Evolutionary conservation across 1,140 invertebrate genomes (phyloP), one percentile per base, ranked within the genome.

Genomic region (Formica exsecta): DNA sequence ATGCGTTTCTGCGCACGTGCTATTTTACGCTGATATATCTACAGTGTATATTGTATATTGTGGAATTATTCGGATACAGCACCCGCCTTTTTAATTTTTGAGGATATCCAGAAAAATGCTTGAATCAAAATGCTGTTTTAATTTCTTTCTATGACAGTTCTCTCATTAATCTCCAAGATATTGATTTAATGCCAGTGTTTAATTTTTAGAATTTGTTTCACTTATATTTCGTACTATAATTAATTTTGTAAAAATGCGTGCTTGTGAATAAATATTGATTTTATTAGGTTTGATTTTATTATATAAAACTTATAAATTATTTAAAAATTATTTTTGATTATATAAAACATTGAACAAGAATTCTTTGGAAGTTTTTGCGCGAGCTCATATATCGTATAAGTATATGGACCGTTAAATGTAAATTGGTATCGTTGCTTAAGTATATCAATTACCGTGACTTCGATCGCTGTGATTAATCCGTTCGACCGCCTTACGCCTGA

Each of bases 381-480:
- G 44, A 44, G 4, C 57, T 76, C 11, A 6, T 41, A 16, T 61
- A n/a, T 79, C 11, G 38, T 59, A 74, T 75, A 75, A 41, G 4
- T 62, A n/a, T 29, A 41, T 38, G 51, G 16, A 32, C 4, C 22
- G 36, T 61, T 81, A 44, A 57, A 59, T 73, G 61, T 87, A 71
- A 87, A 84, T 29, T 77, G 61, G 79, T 79, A 38, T 36, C 9
- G 5, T 9, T 22, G 19, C 51, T 71, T 59, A 64, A 36, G 13
- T 41, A 22, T 38, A 62, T 44, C 73, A 80, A 90, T 90, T 87
- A 87, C 75, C 38, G 19, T 44, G 44, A 65, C 71, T 83, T 81
- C 74, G 70, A 90, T 90, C 73, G 80, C 54, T 5, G 80, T 71
- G 88, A 90, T 90, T 87, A 81, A 51, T 64, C 70, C 79, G 87